Base-by-base conservation (phyloP, 2,888 invertebrate genomes). In the Lycophotia porphyrea region DNA sequence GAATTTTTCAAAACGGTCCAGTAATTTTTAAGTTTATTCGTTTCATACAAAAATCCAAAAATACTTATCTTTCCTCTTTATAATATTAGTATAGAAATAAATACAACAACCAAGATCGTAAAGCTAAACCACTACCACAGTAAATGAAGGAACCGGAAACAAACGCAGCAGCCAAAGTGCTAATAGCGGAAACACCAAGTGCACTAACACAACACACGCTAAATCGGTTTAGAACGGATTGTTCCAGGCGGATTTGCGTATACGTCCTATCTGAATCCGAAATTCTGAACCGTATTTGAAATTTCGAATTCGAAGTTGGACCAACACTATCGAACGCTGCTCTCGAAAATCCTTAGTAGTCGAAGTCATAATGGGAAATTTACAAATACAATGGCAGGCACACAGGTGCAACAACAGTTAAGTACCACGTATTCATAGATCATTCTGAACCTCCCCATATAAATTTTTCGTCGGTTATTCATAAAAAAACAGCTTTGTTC, bases 211-310 rank as follows among this genome's bases (percentile, higher is more conserved):
- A 65, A 74, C 87, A 78, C 44, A 47, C 58, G 66, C 77, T 81
- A 73, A 88, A 86, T 83, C 89, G 69, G 88, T 80, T 81, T 87
- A 83, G 78, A 80, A 64, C 81, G 87, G 87, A 88, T 88, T 88
- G 84, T 80, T 78, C 74, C 65, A 78, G 82, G 68, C 69, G 78
- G 85, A 82, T 87, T 87, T 83, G 66, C 78, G 69, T 75, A 75
- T 75, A 79, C 79, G 69, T 66, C 74, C 73, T 42, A 75, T 81
- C 21, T 34, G 71, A 78, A 85, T 86, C 0, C 68, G 78, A 71
- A 86, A 86, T 85, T 82, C 81, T 52, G 67, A 82, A 83, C 71
- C 78, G 77, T 55, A 87, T 85, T 87, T 82, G 82, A 82, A 86
- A 84, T 88, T 84, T 78, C 21, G 67, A 80, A 79, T 84, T 68